phyloP scores from a whole-genome alignment of 1,140 invertebrate genomes.

The Apis mellifera region DNA sequence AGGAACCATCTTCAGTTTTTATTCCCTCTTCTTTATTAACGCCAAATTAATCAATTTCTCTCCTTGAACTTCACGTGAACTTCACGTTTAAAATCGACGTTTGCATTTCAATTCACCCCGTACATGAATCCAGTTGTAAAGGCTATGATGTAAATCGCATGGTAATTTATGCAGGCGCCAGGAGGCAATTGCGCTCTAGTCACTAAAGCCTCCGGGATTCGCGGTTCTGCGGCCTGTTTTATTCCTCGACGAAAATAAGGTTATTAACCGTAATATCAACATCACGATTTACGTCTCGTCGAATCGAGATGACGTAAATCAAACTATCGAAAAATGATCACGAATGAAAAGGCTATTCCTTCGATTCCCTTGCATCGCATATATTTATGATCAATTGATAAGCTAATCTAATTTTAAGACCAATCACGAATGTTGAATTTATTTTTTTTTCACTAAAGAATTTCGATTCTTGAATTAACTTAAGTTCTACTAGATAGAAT shows the following conservation, averaged over 20 bases:
- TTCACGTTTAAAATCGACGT: neutral
- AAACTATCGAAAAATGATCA: neutral
- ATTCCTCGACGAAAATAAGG: constrained; percentile 47
- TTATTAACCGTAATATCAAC: constrained; percentile 47
- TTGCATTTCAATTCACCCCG: constrained; percentile 11
- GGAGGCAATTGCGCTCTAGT: constrained; percentile 55
- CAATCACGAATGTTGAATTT: too few species aligned
- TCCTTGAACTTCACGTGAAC: neutral
- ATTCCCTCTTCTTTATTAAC: neutral
- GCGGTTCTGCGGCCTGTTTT: constrained; percentile 21
- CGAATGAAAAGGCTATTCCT: neutral
- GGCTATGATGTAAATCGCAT: constrained; percentile 46
- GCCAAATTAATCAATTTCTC: neutral
- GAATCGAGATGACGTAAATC: neutral
- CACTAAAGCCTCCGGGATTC: neutral
- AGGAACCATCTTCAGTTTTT: neutral
- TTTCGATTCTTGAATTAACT: too few species aligned
- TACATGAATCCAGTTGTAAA: constrained; percentile 25
- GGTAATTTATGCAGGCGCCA: constrained; percentile 66
- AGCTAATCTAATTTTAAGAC: too few species aligned
- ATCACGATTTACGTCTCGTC: constrained; percentile 19
- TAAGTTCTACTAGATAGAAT: too few species aligned
- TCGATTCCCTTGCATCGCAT: too few species aligned
- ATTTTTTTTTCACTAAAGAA: too few species aligned
- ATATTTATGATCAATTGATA: neutral